Base-by-base conservation (phyloP, 1,140 invertebrate species). In the Bursaphelenchus mucronatus region DNA sequence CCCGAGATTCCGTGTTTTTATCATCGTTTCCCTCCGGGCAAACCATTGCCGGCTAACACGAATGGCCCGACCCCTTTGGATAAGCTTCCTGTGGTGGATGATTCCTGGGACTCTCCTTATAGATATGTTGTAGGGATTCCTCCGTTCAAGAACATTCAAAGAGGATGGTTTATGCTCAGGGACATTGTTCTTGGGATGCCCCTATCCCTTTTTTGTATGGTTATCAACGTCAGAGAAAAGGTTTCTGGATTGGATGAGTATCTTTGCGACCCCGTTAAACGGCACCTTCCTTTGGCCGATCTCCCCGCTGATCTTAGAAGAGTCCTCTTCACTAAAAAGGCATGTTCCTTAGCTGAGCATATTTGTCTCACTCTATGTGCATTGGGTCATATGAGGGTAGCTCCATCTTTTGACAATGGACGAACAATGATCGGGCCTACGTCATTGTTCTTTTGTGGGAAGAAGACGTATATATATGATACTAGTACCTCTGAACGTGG, bases 271-370 rank as follows among this genome's bases (percentile, higher is more conserved):
- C 71, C 71, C 8, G 21, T 68, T 15, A 59, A 59, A 52, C 52
- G 73, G 11, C 72, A 74, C 56, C 64, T 64, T 15, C 47, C 54
- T 9, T 55, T 74, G 47, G 68, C 58, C 54, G 73, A 74, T 51
- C 57, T 74, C n/a, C 73, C 72, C 0, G 15, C 15, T 10, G 19
- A 57, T n/a, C 15, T 73, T 7, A 5, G 69, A 44, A 55, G 43
- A 39, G 46, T 45, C 2, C n/a, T 71, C 2, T 39, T 71, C 5
- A 64, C 61, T 11, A 46, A 50, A 44, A 43, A 49, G 17, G 9
- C n/a, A 19, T 65, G n/a, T 13, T 63, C 51, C 7, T 15, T 17
- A 54, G 43, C 61, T 17, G 61, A 63, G 55, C 50, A 63, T 44
- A 17, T 53, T 4, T 63, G 61, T 59, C 61, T 63, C n/a, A 13